These are phyloP conservation scores for Drosophila nigromelanica DNA, from an alignment of 1,140 invertebrate species.

Conservation along the genomic window DNA sequence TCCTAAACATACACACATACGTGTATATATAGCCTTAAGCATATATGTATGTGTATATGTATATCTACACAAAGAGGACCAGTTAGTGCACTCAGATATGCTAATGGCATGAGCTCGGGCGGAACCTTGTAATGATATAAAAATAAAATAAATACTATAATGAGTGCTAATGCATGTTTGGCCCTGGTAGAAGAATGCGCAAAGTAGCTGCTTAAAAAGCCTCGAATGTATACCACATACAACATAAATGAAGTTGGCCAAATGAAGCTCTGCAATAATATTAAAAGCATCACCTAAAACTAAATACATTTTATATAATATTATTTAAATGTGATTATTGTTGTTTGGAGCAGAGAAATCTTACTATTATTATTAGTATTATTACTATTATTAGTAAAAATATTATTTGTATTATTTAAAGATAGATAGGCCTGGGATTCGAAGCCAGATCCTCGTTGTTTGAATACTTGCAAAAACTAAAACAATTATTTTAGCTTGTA, in stretches of 20 bases:
- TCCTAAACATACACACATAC: not conserved
- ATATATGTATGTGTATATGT: not conserved
- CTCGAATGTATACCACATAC: conserved; percentile 4
- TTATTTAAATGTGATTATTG: too few species aligned
- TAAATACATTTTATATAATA: too few species aligned
- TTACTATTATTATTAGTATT: too few species aligned
- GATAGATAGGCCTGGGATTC: too few species aligned
- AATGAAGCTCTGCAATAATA: too few species aligned
- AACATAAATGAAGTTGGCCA: not conserved
- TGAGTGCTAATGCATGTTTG: conserved; percentile 35
- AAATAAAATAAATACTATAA: conserved; percentile 32
- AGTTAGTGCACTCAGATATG: conserved; percentile 16
- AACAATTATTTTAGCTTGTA: too few species aligned
- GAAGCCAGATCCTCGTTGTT: too few species aligned
- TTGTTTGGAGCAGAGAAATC: too few species aligned
- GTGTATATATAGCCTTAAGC: not conserved
- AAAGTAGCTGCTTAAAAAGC: conserved; percentile 12
- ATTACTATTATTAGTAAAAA: too few species aligned
- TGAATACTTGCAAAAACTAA: too few species aligned
- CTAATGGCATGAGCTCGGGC: conserved; percentile 13
- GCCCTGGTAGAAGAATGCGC: not conserved
- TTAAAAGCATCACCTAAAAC: too few species aligned
- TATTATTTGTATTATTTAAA: too few species aligned
- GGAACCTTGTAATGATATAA: conserved; percentile 21
- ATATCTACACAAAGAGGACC: conserved; percentile 18